phyloP scores from a whole-genome alignment of 1,140 invertebrate species.

The Temnothorax curvispinosus region DNA sequence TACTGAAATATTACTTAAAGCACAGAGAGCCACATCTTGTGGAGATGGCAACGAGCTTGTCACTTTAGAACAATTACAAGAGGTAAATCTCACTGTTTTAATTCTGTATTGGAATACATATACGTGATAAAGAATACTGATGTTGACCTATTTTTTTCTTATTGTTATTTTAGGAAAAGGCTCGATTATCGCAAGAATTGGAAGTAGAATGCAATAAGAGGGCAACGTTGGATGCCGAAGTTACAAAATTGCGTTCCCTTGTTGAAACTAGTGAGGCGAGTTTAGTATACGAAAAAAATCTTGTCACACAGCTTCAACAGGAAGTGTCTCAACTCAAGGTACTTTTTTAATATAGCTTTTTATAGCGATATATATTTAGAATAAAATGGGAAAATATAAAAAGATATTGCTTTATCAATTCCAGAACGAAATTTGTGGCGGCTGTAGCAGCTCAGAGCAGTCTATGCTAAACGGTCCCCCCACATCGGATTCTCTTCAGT shows the following conservation, averaged over 20 bases:
- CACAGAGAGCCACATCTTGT: conserved; percentile 47
- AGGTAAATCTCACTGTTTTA: conserved; percentile 65
- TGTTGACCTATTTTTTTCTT: background rate
- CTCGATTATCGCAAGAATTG: conserved; percentile 72
- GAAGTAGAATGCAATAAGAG: conserved; percentile 74
- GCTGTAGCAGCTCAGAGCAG: conserved; percentile 78
- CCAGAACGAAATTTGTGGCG: conserved; percentile 75
- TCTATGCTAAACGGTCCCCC: conserved; percentile 78
- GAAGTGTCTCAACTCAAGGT: conserved; percentile 80
- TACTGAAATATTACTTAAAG: conserved; percentile 66
- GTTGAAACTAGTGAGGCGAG: conserved; percentile 71
- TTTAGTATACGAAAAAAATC: conserved; percentile 74
- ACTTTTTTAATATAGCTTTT: conserved; percentile 30
- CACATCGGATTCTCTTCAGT: conserved; percentile 76
- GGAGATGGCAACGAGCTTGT: conserved; percentile 61
- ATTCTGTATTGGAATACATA: background rate
- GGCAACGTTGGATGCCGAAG: conserved; percentile 72
- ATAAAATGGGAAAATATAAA: background rate
- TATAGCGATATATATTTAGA: background rate
- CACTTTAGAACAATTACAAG: conserved; percentile 75
- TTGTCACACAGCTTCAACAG: conserved; percentile 75
- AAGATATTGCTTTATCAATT: conserved; percentile 42
- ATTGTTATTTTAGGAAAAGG: conserved; percentile 75
- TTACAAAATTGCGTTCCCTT: conserved; percentile 73
- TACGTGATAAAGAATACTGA: background rate